Percentiles rank a stretch among this genome's conserved stretches.
These are phyloP conservation scores for Ameiurus melas DNA, from an alignment of 2,113 vertebrate genomes.

Conservation along the genomic window DNA sequence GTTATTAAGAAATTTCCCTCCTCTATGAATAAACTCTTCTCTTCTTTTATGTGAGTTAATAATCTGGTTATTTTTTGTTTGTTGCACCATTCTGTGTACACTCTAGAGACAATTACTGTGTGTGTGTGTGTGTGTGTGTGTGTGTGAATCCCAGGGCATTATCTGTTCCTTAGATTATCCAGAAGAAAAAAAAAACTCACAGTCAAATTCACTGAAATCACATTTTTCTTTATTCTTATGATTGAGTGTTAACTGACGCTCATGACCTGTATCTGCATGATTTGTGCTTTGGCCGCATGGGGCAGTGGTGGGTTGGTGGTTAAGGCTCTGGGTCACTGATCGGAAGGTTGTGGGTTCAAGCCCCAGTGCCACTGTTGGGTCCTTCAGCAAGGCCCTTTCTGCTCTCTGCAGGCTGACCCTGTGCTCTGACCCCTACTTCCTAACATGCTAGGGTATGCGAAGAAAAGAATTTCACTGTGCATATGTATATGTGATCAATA, in stretches of 20 bases:
- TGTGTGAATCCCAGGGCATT: not conserved
- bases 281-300: too few species aligned
- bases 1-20: not conserved
- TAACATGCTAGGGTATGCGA: too few species aligned
- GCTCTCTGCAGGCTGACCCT: too few species aligned
- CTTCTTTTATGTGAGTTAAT: not conserved
- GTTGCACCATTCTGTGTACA: not conserved
- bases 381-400: too few species aligned
- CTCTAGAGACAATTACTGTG: not conserved
- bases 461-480: too few species aligned
- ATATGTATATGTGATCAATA: too few species aligned
- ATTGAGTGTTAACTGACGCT: not conserved
- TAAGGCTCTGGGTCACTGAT: too few species aligned
- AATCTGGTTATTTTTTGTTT: not conserved
- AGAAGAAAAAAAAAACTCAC: not conserved
- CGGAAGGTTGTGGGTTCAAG: too few species aligned
- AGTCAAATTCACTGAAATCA: not conserved
- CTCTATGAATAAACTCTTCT: not conserved
- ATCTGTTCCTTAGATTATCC: not conserved
- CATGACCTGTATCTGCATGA: not conserved
- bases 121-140: too few species aligned
- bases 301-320: too few species aligned
- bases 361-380: not conserved
- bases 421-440: too few species aligned
- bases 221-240: not conserved